Conservation (phyloP, 2,113 vertebrate species). For the Ochotona curzoniae region DNA sequence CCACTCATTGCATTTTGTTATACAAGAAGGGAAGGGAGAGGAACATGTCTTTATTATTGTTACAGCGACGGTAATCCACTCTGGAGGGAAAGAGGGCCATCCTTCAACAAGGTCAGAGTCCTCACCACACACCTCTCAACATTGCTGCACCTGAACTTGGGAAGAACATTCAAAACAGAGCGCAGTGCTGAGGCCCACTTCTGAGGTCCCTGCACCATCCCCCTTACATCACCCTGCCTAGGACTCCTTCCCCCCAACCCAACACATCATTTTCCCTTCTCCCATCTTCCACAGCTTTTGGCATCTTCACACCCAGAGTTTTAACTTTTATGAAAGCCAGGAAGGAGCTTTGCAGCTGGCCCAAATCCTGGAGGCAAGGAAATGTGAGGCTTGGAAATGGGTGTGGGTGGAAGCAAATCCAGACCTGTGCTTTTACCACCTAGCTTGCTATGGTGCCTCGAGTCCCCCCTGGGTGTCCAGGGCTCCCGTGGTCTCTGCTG, state of each 20-base stretch:
- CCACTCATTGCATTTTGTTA: no score
- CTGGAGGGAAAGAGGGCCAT: neutral
- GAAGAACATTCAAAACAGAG: neutral
- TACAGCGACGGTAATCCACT: no score
- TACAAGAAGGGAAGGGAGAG: no score
- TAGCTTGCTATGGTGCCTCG: rapidly evolving
- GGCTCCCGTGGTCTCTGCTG: neutral
- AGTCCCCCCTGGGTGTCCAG: neutral
- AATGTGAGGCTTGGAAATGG: neutral
- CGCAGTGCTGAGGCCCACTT: neutral
- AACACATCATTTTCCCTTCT: neutral
- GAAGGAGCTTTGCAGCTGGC: neutral
- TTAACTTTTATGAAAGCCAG: neutral
- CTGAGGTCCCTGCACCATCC: rapidly evolving
- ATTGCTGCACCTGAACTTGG: neutral
- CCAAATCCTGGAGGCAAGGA: neutral
- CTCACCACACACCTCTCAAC: neutral
- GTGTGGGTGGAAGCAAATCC: neutral
- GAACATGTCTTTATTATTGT: no score
- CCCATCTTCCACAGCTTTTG: neutral
- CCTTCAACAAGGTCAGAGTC: neutral
- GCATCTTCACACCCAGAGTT: neutral
- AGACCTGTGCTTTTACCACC: neutral
- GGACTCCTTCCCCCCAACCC: neutral
- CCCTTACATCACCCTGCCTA: neutral